Base-by-base conservation (phyloP, 2,113 vertebrate species). In the Catharus bicknelli region DNA sequence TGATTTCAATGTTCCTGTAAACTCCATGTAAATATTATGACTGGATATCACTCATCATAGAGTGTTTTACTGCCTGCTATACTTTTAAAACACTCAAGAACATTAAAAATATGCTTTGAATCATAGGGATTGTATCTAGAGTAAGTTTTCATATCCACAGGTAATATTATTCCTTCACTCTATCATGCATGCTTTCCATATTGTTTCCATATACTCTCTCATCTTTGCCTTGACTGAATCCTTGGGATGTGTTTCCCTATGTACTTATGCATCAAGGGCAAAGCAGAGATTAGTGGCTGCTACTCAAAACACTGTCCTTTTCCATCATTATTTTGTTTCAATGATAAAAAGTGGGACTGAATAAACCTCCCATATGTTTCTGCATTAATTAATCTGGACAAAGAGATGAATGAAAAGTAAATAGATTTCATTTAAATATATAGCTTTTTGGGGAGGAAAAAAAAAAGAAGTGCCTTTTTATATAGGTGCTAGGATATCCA, bases 181-280 rank as follows among this genome's bases (percentile, higher is more conserved):
- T 64, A 4, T 27, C 27, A 15, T 4, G 3, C 9, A 8, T 43
- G 10, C 1, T 73, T 86, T 88, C 50, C 0, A 0, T 54, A 50
- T 20, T n/a, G 11, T 81, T 59, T 69, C 43, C 43, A 7, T 59
- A 19, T 27, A 13, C 2, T 11, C 4, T 43, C 7, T 68, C 16
- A 53, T 22, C 21, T 32, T 8, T 63, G 7, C 30, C 45, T 59
- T 64, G 7, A 34, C 45, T 34, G 78, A 57, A 83, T 50, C 13
- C 27, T 53, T 68, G 17, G 9, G 17, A 43, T 67, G 4, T 78
- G 9, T 64, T 74, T 63, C 12, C 34, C 12, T 14, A 29, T 30
- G 16, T 51, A 23, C 25, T 90, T 91, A 38, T 43, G 36, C 10
- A 64, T 34, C 18, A 36, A 50, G 6, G 50, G 3, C 32, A 54